Evolutionary conservation across 1,140 invertebrate species (phyloP), one percentile per base, ranked within the genome.

Genomic region (Neotoxoptera formosana): DNA sequence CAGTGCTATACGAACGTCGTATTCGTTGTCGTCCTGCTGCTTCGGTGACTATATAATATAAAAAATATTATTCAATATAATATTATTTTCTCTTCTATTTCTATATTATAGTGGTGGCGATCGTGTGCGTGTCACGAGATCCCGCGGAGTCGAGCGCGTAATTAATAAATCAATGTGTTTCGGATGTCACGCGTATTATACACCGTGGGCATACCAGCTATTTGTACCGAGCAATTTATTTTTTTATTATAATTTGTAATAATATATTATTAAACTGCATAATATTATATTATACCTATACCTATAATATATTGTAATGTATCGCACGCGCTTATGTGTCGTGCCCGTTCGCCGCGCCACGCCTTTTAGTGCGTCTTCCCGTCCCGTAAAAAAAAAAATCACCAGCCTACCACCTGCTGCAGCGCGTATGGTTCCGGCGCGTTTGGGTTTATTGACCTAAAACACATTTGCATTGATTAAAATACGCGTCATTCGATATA

Each of bases 111-210:
- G 4, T 30, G 9, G 41, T 21, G 20, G 47, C 51, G 20, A 9
- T 36, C 51, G 51, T 23, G 45, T 30, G 41, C 25, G 25, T 47
- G 83, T 84, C 83, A 84, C 83, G 83, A 41, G 83, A 86, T 88
- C 45, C 30, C 30, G 25, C 23, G 23, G 60, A 76, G 60, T 76
- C 6, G 60, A 76, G n/a, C 14, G n/a, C 14, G 14, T 76, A 76
- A 76, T 76, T n/a, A 76, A n/a, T 76, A 67, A 67, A 34, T 53
- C 25, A 89, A 89, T 89, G 51, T 34, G 34, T 89, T 89, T 89
- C 51, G 88, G 51, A 89, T 89, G 53, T 56, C 88, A 56, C 51
- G 88, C 88, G 23, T 45, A 9, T 41, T 41, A 41, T 41, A n/a
- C 4, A 41, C 4, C 41, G 4, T 51, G 17, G 47, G 47, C 14